phyloP scores from a whole-genome alignment of 2,888 invertebrate genomes.

The Dryococelus australis region DNA sequence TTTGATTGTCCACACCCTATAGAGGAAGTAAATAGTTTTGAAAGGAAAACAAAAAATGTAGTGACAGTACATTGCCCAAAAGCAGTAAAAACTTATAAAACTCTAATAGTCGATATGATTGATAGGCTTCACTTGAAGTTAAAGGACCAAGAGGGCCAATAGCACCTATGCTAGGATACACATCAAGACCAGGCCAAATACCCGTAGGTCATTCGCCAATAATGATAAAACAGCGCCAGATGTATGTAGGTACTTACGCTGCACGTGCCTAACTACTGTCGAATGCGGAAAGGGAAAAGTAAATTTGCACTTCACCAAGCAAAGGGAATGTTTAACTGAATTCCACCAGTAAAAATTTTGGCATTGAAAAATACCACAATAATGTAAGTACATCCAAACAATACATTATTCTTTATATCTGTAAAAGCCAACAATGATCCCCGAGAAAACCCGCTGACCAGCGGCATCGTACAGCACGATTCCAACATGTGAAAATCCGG shows the following conservation, averaged over 20 bases:
- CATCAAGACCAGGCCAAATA: constrained; percentile 18
- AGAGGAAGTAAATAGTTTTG: background rate
- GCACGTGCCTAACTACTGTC: background rate
- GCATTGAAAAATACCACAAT: background rate
- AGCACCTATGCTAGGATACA: constrained; percentile 23
- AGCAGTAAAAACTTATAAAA: constrained; percentile 13
- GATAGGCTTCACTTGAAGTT: constrained; percentile 32
- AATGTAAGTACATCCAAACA: too few relatives aligned
- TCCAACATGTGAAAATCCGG: too few relatives aligned
- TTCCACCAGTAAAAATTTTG: background rate
- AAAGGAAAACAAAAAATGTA: background rate
- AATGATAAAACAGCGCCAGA: constrained; percentile 2
- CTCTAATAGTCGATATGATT: constrained; percentile 30
- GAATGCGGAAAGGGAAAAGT: background rate
- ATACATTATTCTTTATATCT: background rate
- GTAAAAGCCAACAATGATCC: background rate
- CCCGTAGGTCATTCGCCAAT: constrained; percentile 23
- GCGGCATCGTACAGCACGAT: too few relatives aligned
- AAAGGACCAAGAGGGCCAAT: constrained; percentile 26
- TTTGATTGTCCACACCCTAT: constrained; percentile 1
- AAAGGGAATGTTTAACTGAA: background rate
- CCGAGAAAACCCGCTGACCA: too few relatives aligned
- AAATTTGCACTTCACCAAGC: background rate
- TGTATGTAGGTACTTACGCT: constrained; percentile 13
- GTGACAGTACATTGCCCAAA: background rate